Evolutionary conservation across 2,888 invertebrate genomes (phyloP), one percentile per base, ranked within the genome.

Genomic region (Watsonalla cultraria): DNA sequence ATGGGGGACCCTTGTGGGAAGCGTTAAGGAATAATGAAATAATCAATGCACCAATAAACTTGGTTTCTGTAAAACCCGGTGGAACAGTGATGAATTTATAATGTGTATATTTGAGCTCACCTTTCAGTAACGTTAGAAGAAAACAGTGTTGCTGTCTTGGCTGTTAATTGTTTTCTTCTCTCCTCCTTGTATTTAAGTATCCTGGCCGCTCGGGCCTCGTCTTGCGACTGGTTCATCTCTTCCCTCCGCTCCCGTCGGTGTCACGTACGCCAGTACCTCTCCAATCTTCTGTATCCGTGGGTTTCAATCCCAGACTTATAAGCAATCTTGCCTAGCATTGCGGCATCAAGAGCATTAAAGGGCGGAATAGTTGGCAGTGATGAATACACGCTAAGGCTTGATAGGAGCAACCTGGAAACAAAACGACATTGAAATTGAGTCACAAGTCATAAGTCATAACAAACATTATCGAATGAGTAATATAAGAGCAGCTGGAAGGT

Each of bases 171-270:
- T 68, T 92, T 92, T 58, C 94, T 91, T 54, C 95, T 89, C 74
- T 95, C 94, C 71, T 95, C 95, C 78, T 95, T 95, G 82, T 95
- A 95, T 67, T 92, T 92, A 68, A 93, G 93, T 70, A 95, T 93
- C 74, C 95, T 90, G 80, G 93, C 93, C 75, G 92, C 90, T 62
- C 92, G 84, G 77, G 86, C 91, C 78, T 91, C 91, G 64, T 91
- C 91, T 59, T 80, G 82, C 57, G 86, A 75, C 67, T 80, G 81
- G 62, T 76, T 90, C 90, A 90, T 90, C 58, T 70, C 79, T 74
- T 68, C 72, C 58, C 61, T 62, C 46, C 54, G 59, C 46, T 69
- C 68, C 59, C 70, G 75, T 59, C 66, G 74, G 68, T 76, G 87
- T 87, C 88, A 86, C 82, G 84, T 74, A 48, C 80, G 72, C 80